Percentiles rank a stretch among this genome's conserved stretches.
These are phyloP conservation scores for Rattus rattus DNA, from an alignment of 2,113 vertebrate genomes.

Conservation along the genomic window DNA sequence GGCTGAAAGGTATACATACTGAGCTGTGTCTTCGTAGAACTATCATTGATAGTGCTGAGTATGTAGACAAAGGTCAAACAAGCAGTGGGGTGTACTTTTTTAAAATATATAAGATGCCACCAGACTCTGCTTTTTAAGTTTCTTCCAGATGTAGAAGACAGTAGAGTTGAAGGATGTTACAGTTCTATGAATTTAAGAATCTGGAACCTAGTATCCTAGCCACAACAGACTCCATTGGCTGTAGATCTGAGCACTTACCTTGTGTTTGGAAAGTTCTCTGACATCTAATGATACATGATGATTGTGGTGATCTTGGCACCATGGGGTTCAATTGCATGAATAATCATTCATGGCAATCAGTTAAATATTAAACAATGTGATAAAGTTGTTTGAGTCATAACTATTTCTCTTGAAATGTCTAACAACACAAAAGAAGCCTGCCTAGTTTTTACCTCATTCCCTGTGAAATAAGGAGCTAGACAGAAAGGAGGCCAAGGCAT, in stretches of 20 bases:
- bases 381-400: background rate
- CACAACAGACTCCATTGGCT: background rate
- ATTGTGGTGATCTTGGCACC: background rate
- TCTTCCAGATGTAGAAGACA: background rate
- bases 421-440: background rate
- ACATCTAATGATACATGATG: background rate
- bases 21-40: background rate
- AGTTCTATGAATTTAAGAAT: background rate
- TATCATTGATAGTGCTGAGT: background rate
- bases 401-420: conserved; percentile 34
- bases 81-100: background rate
- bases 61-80: background rate
- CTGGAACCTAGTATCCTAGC: background rate
- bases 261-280: background rate
- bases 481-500: background rate
- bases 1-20: background rate
- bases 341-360: background rate
- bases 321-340: background rate
- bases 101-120: background rate
- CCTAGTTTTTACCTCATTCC: background rate
- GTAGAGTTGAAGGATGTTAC: background rate
- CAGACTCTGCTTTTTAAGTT: background rate
- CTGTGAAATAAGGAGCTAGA: background rate
- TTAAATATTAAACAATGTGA: conserved; percentile 2
- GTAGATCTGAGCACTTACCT: background rate